A percentile compares a stretch with the other conserved stretches of the same genome.
These are phyloP conservation scores for Lysiphlebus fabarum DNA, from an alignment of 1,140 invertebrate genomes.

Conservation along the genomic window DNA sequence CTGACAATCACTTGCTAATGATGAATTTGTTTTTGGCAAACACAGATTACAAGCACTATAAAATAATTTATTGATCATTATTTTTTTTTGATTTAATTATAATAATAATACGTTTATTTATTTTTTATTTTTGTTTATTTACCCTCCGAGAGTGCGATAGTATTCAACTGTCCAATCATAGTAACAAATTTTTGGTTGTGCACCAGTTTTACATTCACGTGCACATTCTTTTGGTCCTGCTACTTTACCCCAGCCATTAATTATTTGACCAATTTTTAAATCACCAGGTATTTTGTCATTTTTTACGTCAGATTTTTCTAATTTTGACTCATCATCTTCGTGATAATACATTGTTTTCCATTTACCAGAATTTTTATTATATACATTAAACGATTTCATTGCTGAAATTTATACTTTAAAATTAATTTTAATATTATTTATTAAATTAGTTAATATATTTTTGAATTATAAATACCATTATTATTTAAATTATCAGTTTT, in stretches of 20 bases:
- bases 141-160: constrained; percentile 78
- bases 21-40: constrained; percentile 56
- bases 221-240: constrained; percentile 71
- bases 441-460: no score
- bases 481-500: no score
- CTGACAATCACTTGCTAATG: constrained; percentile 71
- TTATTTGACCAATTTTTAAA: background rate
- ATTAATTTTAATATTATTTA: no score
- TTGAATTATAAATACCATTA: no score
- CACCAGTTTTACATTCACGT: constrained; percentile 69
- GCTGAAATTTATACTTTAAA: no score
- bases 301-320: no score
- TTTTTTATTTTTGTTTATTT: constrained; percentile 23
- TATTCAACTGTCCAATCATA: constrained; percentile 78
- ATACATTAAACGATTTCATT: no score
- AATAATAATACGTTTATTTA: constrained; percentile 23
- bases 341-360: no score
- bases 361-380: no score
- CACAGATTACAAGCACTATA: constrained; percentile 77
- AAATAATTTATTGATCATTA: constrained; percentile 34
- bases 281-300: no score
- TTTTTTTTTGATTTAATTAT: no score
- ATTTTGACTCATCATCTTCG: no score
- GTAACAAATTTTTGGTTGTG: constrained; percentile 71
- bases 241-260: constrained; percentile 10